These are phyloP conservation scores for Callorhinus ursinus DNA, from an alignment of 2,113 vertebrate genomes.

Conservation along the genomic window DNA sequence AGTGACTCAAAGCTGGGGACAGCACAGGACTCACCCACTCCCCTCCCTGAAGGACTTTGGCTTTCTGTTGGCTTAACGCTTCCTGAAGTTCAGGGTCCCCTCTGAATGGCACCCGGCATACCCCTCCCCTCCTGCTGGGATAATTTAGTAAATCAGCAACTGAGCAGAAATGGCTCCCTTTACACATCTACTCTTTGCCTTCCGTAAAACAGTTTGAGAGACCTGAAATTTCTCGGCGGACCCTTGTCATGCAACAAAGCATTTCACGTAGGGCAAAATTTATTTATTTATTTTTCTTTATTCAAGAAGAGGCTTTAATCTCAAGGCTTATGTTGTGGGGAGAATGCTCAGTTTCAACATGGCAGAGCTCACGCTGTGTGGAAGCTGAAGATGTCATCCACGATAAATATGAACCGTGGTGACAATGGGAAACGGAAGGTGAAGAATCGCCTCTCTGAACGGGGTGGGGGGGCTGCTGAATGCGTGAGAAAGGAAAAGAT, in stretches of 20 bases:
- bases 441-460: constrained; percentile 80
- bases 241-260: constrained; percentile 79
- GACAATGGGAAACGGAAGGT: constrained; percentile 82
- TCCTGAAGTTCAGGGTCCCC: constrained; percentile 7
- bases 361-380: constrained; percentile 70
- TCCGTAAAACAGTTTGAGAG: constrained; percentile 71
- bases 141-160: constrained; percentile 67
- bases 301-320: constrained; percentile 79
- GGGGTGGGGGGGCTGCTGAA: constrained; percentile 52
- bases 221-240: constrained; percentile 69
- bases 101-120: not conserved
- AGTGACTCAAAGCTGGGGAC: not conserved
- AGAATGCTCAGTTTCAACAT: constrained; percentile 71
- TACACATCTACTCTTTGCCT: constrained; percentile 44
- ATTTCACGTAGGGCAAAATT: constrained; percentile 68
- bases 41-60: not conserved
- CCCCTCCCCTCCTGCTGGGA: constrained; percentile 47
- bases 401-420: constrained; percentile 82
- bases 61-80: constrained; percentile 44
- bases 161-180: constrained; percentile 66
- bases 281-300: constrained; percentile 81
- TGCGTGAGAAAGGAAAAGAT: constrained; percentile 61
- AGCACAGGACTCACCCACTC: not conserved
- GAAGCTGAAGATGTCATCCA: constrained; percentile 84
- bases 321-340: constrained; percentile 71